phyloP scores from a whole-genome alignment of 2,888 invertebrate species.

The Dione juno region DNA sequence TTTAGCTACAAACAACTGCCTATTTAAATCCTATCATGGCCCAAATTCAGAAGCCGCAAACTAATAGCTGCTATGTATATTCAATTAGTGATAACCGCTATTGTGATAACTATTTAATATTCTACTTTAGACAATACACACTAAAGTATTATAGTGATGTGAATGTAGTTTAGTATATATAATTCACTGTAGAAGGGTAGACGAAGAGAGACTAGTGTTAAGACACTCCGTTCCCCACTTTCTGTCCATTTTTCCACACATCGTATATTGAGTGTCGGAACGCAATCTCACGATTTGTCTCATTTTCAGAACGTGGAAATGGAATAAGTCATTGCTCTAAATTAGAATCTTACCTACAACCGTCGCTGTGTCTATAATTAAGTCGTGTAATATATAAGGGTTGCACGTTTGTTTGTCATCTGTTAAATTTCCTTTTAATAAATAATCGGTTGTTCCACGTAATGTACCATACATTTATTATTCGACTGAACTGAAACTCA shows the following conservation, averaged over 20 bases:
- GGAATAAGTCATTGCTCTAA: too few relatives aligned
- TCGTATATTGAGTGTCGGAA: too few relatives aligned
- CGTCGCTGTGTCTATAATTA: too few relatives aligned
- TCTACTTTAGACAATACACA: conserved; percentile 1
- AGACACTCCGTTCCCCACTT: too few relatives aligned
- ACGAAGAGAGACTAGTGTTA: too few relatives aligned
- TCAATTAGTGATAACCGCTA: conserved; percentile 13
- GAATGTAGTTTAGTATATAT: not conserved
- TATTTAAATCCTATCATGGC: conserved; percentile 15
- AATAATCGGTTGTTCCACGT: conserved; percentile 7
- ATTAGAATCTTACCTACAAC: too few relatives aligned
- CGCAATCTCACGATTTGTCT: too few relatives aligned
- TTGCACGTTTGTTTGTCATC: too few relatives aligned
- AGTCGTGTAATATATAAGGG: too few relatives aligned
- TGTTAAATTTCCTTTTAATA: not conserved
- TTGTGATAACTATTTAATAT: conserved; percentile 18
- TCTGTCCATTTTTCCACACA: too few relatives aligned
- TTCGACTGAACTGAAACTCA: conserved; percentile 19
- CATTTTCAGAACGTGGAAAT: too few relatives aligned
- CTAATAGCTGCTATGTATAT: conserved; percentile 14
- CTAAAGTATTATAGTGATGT: not conserved
- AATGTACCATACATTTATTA: conserved; percentile 12
- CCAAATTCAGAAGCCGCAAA: conserved; percentile 19
- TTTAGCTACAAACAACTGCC: not conserved
- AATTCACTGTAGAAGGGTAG: not conserved